Evolutionary conservation across 1,140 invertebrate species (phyloP), one percentile per base, ranked within the genome.

Genomic region (Centruroides sculpturatus): DNA sequence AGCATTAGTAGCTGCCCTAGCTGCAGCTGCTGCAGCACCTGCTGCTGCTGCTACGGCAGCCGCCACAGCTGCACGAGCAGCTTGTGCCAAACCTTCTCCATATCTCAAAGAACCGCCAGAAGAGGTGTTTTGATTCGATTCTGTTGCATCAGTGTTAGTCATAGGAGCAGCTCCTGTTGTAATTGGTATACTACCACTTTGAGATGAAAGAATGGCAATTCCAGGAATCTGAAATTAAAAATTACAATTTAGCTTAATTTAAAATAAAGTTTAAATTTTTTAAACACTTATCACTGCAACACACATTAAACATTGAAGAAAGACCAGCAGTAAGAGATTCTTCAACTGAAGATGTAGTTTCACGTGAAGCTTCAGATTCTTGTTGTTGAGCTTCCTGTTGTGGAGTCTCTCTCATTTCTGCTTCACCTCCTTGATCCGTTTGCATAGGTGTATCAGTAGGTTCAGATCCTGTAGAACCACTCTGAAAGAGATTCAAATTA

Each of bases 11-110:
- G 57, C 35, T 11, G 47, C 60, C 11, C 23, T 23, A 23, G 23
- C 23, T 23, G 23, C 23, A 23, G 23, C 23, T 23, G 67, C 67
- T 13, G 65, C 56, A 47, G 66, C 64, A 46, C 70, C 64, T 35
- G 72, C 73, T 11, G 77, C 76, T 47, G 78, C 75, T 7, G 78
- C 70, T 41, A 73, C 74, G 57, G 74, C 76, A 52, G 75, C 78
- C 47, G 78, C 69, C 10, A 74, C 74, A 63, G 74, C 77, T 23
- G 74, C 73, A 35, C 69, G 69, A 13, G 72, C 71, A 57, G 74
- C 74, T 61, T 77, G 72, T 9, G 72, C 71, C 36, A 70, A 36
- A 12, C 64, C 59, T 53, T 60, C 67, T 8, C 41, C 41, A 41
- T 41, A 41, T 41, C 41, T 41, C 23, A 23, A 23, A 6, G 41